Evolutionary conservation across 2,888 invertebrate species (phyloP), one percentile per base, ranked within the genome.

Genomic region (Chydorus sphaericus): DNA sequence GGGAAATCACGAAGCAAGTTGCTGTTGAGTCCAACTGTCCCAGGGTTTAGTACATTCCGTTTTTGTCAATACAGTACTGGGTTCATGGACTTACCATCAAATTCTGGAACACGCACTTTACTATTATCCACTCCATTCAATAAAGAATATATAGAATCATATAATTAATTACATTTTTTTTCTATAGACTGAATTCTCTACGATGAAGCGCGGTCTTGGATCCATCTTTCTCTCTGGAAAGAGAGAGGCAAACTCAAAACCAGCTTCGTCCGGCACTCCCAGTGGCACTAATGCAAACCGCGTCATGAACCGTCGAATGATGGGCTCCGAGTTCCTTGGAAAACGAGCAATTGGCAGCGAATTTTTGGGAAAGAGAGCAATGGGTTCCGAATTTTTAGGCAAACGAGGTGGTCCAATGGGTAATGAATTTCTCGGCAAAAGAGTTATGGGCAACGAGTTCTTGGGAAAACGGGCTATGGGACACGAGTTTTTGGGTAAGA

Each of bases 291-390:
- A n/a, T n/a, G n/a, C n/a, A n/a, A 44, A 16, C 23, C 18, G 28
- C 14, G 44, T n/a, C 10, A 23, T 44, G 5, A 44, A 23, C 28
- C 44, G 44, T 5, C 44, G 52, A 4, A 26, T 31, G 28, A 53
- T 59, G 20, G 59, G 59, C 7, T 59, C 59, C 11, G 59, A 59
- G 37, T 59, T 59, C 48, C 48, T 59, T 8, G 59, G 59, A 54
- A 59, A 59, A 53, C 33, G 59, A 16, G 48, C 30, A 10, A 28
- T 50, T 26, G 33, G 33, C 8, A 33, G 33, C 33, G 33, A 33
- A 14, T 33, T 33, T 14, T 14, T 33, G 8, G 44, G 44, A 14
- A 44, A 44, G 28, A 8, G 44, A 26, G 44, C 44, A 2, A 44
- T 44, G 44, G 44, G 44, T n/a, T 26, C 26, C 28, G 44, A 44